Percentiles rank a stretch among this genome's conserved stretches.
Evolutionary conservation across 2,113 vertebrate species (phyloP).

Genomic region (Chionis minor): DNA sequence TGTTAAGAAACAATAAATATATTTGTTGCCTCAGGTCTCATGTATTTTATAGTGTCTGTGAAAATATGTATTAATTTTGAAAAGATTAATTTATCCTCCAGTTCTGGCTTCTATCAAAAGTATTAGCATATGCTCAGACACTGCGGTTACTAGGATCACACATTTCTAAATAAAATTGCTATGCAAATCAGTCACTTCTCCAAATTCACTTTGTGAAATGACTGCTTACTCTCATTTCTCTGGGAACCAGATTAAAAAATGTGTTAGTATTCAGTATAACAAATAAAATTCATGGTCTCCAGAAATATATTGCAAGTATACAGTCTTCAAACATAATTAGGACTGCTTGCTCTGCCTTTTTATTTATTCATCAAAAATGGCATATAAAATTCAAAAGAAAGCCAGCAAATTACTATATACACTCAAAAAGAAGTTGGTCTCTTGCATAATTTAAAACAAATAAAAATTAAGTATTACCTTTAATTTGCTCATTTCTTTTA

Average conservation of each 20-base stretch:
- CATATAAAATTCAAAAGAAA: neutral
- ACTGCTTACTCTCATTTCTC: neutral
- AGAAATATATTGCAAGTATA: neutral
- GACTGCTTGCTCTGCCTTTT: neutral
- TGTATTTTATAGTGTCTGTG: neutral
- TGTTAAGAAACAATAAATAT: neutral
- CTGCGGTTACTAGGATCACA: neutral
- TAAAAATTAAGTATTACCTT: slow-evolving; percentile 78
- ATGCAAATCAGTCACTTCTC: neutral
- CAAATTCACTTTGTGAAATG: neutral
- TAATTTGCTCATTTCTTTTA: slow-evolving; percentile 82
- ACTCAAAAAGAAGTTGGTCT: neutral
- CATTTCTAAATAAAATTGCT: neutral
- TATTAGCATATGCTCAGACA: neutral
- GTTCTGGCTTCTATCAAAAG: neutral
- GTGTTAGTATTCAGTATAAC: neutral
- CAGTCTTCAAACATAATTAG: neutral
- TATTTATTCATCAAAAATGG: neutral
- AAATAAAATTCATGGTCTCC: neutral
- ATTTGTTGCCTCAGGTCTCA: neutral
- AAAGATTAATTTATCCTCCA: neutral
- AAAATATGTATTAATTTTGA: neutral
- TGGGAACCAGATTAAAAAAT: neutral
- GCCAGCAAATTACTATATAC: neutral
- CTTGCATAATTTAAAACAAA: neutral